Evolutionary conservation across 64 coral and sea anemone species (phyloP).

Genomic region (Pocillopora verrucosa): DNA sequence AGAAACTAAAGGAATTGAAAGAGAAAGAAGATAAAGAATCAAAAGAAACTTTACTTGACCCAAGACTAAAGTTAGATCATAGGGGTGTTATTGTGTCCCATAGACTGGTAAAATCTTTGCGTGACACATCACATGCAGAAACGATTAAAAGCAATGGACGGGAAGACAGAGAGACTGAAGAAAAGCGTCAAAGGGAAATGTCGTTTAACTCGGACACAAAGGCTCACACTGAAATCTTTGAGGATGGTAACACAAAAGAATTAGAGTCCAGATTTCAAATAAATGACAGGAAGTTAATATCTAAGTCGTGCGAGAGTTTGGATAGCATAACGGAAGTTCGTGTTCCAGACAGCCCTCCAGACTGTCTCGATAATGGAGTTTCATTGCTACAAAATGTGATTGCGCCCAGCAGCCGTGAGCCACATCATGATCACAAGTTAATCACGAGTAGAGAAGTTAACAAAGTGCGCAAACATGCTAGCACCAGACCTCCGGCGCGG

Average conservation of each 20-base stretch:
- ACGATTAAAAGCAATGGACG: background rate
- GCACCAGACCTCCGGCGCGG: background rate
- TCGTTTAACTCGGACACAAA: background rate
- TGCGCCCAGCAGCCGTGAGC: background rate
- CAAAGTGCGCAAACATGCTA: background rate
- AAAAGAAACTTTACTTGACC: conserved; percentile 27
- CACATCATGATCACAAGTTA: background rate
- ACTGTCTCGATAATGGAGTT: background rate
- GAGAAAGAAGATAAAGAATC: conserved; percentile 16
- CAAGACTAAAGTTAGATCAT: conserved; percentile 29
- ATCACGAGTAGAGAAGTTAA: background rate
- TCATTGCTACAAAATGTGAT: background rate
- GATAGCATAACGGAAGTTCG: conserved; percentile 26
- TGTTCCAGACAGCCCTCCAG: conserved; percentile 16
- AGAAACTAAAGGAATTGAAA: conserved; percentile 48
- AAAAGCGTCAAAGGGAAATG: background rate
- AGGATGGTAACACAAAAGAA: background rate
- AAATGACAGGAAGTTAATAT: background rate
- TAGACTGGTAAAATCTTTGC: background rate
- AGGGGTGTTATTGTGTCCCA: conserved; percentile 34
- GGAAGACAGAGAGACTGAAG: background rate
- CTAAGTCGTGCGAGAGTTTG: conserved; percentile 17
- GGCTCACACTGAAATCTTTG: background rate
- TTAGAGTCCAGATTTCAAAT: background rate
- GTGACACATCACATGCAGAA: background rate